phyloP scores from a whole-genome alignment of 1,140 invertebrate genomes.

The Archegozetes longisetosus region DNA sequence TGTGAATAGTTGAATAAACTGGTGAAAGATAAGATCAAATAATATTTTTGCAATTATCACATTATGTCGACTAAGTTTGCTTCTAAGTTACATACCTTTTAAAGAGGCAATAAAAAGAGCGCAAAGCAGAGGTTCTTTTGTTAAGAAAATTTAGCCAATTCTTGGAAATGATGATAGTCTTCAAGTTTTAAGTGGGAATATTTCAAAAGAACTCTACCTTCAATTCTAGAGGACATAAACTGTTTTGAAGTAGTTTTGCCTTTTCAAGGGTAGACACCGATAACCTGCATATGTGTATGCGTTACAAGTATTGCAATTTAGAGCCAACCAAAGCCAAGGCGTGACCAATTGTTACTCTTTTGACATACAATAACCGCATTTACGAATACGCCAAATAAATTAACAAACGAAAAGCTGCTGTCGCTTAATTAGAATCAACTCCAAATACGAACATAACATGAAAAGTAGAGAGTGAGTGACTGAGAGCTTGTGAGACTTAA shows the following conservation, averaged over 20 bases:
- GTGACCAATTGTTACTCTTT: neutral
- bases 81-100: too few relatives aligned
- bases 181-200: neutral
- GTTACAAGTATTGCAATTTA: neutral
- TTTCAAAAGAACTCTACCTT: neutral
- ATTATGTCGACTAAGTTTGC: too few relatives aligned
- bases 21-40: too few relatives aligned
- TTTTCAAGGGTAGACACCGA: neutral
- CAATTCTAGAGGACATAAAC: neutral
- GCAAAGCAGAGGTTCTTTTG: too few relatives aligned
- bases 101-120: too few relatives aligned
- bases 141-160: neutral
- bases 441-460: neutral
- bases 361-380: neutral
- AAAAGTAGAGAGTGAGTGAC: neutral
- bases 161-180: neutral
- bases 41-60: too few relatives aligned
- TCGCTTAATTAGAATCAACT: neutral
- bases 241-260: neutral
- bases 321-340: neutral
- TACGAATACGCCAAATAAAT: neutral
- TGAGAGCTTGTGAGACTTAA: neutral
- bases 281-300: neutral
- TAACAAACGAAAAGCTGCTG: neutral
- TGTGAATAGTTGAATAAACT: too few relatives aligned